These are phyloP conservation scores for Phalacrocorax aristotelis DNA, from an alignment of 2,113 vertebrate genomes.

Conservation along the genomic window DNA sequence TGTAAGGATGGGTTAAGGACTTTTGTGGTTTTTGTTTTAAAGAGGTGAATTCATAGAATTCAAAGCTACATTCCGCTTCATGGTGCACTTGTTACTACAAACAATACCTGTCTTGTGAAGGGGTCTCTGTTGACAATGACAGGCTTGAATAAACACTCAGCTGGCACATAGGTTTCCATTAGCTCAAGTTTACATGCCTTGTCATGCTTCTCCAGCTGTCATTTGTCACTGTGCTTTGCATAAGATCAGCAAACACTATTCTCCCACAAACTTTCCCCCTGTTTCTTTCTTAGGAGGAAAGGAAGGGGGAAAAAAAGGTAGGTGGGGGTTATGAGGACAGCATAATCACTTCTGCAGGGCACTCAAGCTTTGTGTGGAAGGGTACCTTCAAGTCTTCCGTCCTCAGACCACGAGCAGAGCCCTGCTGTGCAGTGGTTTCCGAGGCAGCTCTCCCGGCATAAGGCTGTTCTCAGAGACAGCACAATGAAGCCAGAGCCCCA, in stretches of 20 bases:
- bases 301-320: neutral
- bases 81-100: constrained; percentile 43
- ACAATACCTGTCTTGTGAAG: neutral
- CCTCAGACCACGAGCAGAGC: neutral
- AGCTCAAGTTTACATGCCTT: constrained; percentile 49
- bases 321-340: neutral
- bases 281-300: neutral
- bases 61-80: neutral
- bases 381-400: neutral
- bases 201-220: constrained; percentile 21
- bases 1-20: neutral
- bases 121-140: constrained; percentile 6
- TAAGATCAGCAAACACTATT: constrained; percentile 9
- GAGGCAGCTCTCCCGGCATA: neutral
- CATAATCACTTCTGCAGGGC: neutral
- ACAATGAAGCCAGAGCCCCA: neutral
- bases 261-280: neutral
- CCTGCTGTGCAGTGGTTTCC: neutral
- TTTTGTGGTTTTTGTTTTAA: neutral
- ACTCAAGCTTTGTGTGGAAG: neutral
- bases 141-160: constrained; percentile 33
- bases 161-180: constrained; percentile 41
- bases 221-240: constrained; percentile 13
- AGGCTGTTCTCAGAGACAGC: neutral
- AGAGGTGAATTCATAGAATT: neutral